Base-by-base conservation (phyloP, 2,888 invertebrate species). In the Cheilosia pagana region DNA sequence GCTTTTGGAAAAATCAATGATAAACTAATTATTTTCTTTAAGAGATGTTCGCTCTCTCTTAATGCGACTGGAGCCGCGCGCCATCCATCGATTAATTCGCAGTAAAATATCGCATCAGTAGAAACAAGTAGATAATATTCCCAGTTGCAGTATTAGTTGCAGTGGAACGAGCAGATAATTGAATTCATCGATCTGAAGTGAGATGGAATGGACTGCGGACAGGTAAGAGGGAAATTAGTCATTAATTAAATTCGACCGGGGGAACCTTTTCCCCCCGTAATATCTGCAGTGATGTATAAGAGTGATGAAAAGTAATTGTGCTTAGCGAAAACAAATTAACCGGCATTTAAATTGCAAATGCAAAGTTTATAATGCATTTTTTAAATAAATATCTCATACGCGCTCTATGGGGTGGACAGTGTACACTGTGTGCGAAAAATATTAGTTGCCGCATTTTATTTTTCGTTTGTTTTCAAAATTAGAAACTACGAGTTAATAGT, bases 11-110 rank as follows among this genome's bases (percentile, higher is more conserved):
- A 65, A 45, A 45, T 45, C 45, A 35, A n/a, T 43, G 21, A 50
- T 28, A 55, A 55, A 12, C 10, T 21, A 78, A 78, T 59, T 57
- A 71, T 71, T 79, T 60, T 6, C 55, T 57, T 70, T 59, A 39
- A 65, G 59, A 57, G n/a, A 50, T 50, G 21, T 10, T 50, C 50
- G 21, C 14, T 50, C 50, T 50, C 50, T 50, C 12, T 14, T 6
- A 3, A 45, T 1, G 6, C 43, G 19, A 14, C 23, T 25, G 5
- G 5, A 50, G 14, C 23, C 45, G 31, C 43, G 21, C 57, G 63
- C 57, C 62, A 52, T 35, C 57, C 62, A 52, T 35, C 55, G 19
- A 63, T 41, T 43, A 19, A 31, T 25, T 57, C 28, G 35, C 65
- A 62, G 21, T 31, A 25, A 62, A 72, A 28, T 60, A 50, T 39